Evolutionary conservation across 2,888 invertebrate species (phyloP).

Genomic region (Epinotia brunnichana): DNA sequence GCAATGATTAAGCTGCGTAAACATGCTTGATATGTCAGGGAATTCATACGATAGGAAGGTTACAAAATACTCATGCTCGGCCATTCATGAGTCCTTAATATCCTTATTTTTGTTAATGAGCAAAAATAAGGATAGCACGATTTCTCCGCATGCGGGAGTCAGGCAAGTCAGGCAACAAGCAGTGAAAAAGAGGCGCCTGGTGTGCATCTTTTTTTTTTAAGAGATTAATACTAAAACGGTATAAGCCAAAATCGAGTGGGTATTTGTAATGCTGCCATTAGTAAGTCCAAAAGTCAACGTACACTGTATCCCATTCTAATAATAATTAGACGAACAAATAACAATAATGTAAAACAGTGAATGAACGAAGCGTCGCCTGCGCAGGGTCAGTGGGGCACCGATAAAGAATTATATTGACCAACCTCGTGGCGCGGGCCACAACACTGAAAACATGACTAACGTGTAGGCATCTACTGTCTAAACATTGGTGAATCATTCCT

Average conservation of each 20-base stretch:
- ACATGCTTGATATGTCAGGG: background rate
- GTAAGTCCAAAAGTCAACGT: slow-evolving; percentile 19
- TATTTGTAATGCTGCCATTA: background rate
- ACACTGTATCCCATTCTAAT: slow-evolving; percentile 21
- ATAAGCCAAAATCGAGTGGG: too few species aligned
- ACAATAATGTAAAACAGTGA: slow-evolving; percentile 36
- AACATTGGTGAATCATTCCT: slow-evolving; percentile 39
- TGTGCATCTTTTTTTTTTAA: too few species aligned
- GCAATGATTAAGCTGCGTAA: background rate
- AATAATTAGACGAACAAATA: slow-evolving; percentile 34
- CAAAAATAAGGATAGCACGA: too few species aligned
- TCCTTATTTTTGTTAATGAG: too few species aligned
- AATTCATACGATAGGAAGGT: too few species aligned
- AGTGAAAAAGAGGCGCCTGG: too few species aligned
- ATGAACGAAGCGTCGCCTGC: slow-evolving; percentile 35
- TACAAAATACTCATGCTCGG: background rate
- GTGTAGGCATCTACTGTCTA: slow-evolving; percentile 22
- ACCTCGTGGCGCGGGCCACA: slow-evolving; percentile 30
- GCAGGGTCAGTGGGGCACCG: slow-evolving; percentile 48
- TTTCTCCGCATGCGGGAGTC: too few species aligned
- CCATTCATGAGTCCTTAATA: too few species aligned
- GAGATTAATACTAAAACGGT: too few species aligned
- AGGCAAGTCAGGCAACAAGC: too few species aligned
- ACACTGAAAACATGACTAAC: slow-evolving; percentile 41
- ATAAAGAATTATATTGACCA: slow-evolving; percentile 45